Conservation (phyloP, 2,888 invertebrate genomes). For the Girardia tigrina region DNA sequence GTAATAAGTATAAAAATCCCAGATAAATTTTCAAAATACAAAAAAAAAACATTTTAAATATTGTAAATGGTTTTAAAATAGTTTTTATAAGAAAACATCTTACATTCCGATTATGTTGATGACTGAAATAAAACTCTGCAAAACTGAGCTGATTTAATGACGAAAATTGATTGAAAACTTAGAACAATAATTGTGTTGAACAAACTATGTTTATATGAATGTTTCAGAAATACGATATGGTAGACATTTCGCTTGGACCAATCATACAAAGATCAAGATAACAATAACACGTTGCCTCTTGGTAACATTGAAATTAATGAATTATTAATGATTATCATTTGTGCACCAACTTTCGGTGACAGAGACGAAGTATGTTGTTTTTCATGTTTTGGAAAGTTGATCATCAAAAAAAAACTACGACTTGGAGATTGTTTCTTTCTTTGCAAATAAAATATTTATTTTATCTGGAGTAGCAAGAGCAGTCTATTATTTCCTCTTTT, state of each 20-base stretch:
- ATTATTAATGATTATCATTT: constrained; percentile 20
- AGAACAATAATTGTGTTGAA: not conserved
- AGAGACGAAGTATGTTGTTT: not conserved
- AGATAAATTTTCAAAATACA: too few relatives aligned
- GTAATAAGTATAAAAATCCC: too few relatives aligned
- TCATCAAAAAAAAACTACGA: too few relatives aligned
- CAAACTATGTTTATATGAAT: constrained; percentile 4
- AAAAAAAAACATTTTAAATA: too few relatives aligned
- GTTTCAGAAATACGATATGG: constrained; percentile 20
- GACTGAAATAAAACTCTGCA: not conserved
- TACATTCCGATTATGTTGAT: too few relatives aligned
- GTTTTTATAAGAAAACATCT: too few relatives aligned
- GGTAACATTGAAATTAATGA: constrained; percentile 2
- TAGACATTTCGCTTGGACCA: not conserved
- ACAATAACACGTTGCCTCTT: constrained; percentile 23
- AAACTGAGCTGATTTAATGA: not conserved
- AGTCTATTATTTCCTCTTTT: too few relatives aligned
- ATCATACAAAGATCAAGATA: constrained; percentile 4
- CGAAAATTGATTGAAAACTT: constrained; percentile 16
- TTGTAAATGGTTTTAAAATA: too few relatives aligned
- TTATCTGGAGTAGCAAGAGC: too few relatives aligned
- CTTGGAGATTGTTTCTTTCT: too few relatives aligned
- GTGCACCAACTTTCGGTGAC: not conserved
- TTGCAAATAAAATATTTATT: too few relatives aligned
- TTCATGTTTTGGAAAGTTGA: too few relatives aligned